These are phyloP conservation scores for Diarsia brunnea DNA, from an alignment of 2,888 invertebrate genomes.

Conservation along the genomic window DNA sequence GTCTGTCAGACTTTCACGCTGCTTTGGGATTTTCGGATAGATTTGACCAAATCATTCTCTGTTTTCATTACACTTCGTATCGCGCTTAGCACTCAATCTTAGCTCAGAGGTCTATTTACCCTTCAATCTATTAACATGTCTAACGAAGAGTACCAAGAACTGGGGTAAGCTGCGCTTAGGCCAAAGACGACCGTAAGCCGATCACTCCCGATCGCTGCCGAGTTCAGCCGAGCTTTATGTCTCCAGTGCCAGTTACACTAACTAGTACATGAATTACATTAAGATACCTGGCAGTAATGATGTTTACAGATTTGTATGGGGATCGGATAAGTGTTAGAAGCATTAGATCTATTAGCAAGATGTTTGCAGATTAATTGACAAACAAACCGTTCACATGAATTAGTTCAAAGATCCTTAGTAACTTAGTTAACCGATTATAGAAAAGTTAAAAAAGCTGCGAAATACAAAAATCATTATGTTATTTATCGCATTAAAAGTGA, in stretches of 20 bases:
- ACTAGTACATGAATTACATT: constrained; percentile 42
- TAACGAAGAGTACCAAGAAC: constrained; percentile 37
- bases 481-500: neutral
- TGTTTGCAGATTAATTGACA: neutral
- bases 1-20: too few relatives aligned
- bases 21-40: too few relatives aligned
- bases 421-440: neutral
- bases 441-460: neutral
- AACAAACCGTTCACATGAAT: neutral
- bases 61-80: neutral
- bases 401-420: neutral
- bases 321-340: neutral
- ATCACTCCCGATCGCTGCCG: constrained; percentile 44
- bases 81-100: neutral
- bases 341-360: neutral
- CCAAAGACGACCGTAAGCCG: constrained; percentile 52
- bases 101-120: constrained; percentile 26
- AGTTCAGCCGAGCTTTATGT: constrained; percentile 48
- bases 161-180: constrained; percentile 60
- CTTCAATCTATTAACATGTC: constrained; percentile 51
- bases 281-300: constrained; percentile 18
- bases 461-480: neutral
- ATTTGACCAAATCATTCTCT: neutral
- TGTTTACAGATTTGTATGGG: constrained; percentile 19
- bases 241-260: constrained; percentile 33